Conservation (phyloP, 2,888 invertebrate species). For the Mesorhabditis sp. region DNA sequence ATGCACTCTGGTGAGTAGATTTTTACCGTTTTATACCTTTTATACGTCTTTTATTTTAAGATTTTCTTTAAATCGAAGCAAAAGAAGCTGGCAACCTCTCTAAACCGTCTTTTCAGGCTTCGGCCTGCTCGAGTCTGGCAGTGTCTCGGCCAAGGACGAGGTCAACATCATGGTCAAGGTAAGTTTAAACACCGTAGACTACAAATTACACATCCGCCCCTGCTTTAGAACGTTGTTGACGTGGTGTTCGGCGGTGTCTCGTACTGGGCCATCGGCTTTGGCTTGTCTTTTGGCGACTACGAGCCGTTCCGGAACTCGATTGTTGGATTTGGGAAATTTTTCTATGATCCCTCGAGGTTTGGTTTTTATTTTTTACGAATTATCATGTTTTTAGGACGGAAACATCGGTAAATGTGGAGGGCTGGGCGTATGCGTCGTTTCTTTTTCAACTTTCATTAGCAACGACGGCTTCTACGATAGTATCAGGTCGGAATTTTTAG, state of each 20-base stretch:
- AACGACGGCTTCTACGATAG: conserved; percentile 54
- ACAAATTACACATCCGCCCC: neutral
- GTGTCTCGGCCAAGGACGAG: conserved; percentile 55
- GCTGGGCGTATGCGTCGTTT: conserved; percentile 53
- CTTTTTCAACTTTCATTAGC: conserved; percentile 52
- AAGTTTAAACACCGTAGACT: neutral
- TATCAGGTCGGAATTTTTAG: conserved; percentile 38
- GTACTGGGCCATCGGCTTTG: conserved; percentile 92
- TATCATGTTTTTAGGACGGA: conserved; percentile 11
- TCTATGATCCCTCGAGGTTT: conserved; percentile 49
- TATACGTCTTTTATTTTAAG: too few species aligned
- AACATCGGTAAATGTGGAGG: conserved; percentile 36
- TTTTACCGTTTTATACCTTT: too few species aligned
- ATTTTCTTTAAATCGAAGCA: too few species aligned
- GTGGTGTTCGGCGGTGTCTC: conserved; percentile 85
- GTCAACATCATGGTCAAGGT: conserved; percentile 78
- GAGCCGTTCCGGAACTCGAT: conserved; percentile 41
- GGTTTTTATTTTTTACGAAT: neutral
- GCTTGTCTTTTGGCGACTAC: conserved; percentile 63
- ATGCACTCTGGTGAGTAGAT: conserved; percentile 47
- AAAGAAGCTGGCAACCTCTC: too few species aligned
- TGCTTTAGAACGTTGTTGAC: conserved; percentile 67
- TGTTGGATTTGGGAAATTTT: conserved; percentile 51
- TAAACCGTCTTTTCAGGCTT: conserved; percentile 46
- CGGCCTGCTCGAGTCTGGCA: conserved; percentile 53